Evolutionary conservation across 2,888 invertebrate species (phyloP).

Genomic region (Calliopum simillimum): DNA sequence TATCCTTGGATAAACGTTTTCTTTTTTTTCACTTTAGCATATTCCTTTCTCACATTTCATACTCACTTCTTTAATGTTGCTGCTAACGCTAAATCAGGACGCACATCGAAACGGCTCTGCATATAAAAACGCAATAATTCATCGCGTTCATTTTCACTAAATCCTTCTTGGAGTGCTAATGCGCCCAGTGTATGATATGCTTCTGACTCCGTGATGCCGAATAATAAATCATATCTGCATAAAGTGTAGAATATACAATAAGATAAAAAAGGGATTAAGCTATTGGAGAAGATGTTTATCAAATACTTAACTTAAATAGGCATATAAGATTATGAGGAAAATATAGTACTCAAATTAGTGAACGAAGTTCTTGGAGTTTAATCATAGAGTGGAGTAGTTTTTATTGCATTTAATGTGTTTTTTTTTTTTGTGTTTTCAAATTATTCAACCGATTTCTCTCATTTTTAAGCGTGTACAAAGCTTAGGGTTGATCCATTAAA

Average conservation of each 20-base stretch:
- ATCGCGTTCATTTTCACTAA: slow-evolving; percentile 81
- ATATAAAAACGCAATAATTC: slow-evolving; percentile 82
- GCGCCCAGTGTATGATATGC: slow-evolving; percentile 82
- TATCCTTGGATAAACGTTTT: too few relatives aligned
- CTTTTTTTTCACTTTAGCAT: too few relatives aligned
- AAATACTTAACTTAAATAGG: not conserved
- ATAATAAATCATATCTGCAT: slow-evolving; percentile 84
- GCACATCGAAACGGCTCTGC: slow-evolving; percentile 81
- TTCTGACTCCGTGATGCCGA: slow-evolving; percentile 86
- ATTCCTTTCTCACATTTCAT: slow-evolving; percentile 20
- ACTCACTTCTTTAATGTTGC: slow-evolving; percentile 75
- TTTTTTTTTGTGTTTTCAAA: too few relatives aligned
- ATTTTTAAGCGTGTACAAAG: too few relatives aligned
- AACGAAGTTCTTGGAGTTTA: too few relatives aligned
- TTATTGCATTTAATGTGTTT: too few relatives aligned
- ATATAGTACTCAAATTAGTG: too few relatives aligned
- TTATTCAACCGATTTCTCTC: too few relatives aligned
- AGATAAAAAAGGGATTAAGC: not conserved
- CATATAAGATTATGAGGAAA: not conserved
- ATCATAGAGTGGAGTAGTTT: too few relatives aligned
- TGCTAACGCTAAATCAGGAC: slow-evolving; percentile 76
- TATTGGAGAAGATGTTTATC: not conserved
- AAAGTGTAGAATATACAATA: slow-evolving; percentile 38
- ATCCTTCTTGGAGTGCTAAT: slow-evolving; percentile 76
- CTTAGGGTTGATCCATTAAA: too few relatives aligned